Percentiles rank a stretch among this genome's conserved stretches.
phyloP scores from a whole-genome alignment of 2,888 invertebrate genomes.

The Ctenicera cuprea region DNA sequence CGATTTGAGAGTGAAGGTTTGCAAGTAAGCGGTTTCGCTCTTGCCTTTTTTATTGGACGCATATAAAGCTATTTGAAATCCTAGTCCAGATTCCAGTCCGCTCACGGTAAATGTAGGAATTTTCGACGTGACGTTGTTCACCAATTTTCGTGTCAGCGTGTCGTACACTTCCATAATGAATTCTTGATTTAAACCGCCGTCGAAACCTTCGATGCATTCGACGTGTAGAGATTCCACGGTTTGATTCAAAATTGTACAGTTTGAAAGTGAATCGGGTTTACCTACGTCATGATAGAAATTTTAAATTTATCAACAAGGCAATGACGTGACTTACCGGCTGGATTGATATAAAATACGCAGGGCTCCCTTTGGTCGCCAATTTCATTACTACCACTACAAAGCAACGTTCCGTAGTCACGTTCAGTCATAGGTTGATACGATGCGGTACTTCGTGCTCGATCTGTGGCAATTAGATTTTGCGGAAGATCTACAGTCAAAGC shows the following conservation, averaged over 20 bases:
- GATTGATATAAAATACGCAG: conserved; percentile 83
- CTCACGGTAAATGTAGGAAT: conserved; percentile 80
- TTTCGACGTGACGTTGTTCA: conserved; percentile 76
- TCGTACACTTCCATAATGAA: conserved; percentile 84
- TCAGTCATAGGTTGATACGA: conserved; percentile 85
- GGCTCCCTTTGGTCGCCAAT: conserved; percentile 83
- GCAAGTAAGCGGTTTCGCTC: conserved; percentile 79
- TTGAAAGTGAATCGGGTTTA: conserved; percentile 83
- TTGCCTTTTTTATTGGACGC: conserved; percentile 84
- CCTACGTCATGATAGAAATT: conserved; percentile 71
- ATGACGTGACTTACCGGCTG: conserved; percentile 76
- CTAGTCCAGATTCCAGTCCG: conserved; percentile 81
- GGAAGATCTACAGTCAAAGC: conserved; percentile 82
- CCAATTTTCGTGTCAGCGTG: conserved; percentile 73
- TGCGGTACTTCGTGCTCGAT: conserved; percentile 79
- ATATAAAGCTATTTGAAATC: conserved; percentile 81
- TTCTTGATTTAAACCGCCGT: conserved; percentile 84
- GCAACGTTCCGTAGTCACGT: conserved; percentile 83
- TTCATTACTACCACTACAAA: conserved; percentile 85
- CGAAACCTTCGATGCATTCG: conserved; percentile 85
- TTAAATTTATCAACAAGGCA: conserved; percentile 22
- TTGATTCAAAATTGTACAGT: conserved; percentile 85
- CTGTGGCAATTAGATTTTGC: conserved; percentile 77
- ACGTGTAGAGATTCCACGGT: conserved; percentile 83
- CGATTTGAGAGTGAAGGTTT: conserved; percentile 82